Conservation (phyloP, 2,888 invertebrate genomes). For the Drymonia ruficornis region DNA sequence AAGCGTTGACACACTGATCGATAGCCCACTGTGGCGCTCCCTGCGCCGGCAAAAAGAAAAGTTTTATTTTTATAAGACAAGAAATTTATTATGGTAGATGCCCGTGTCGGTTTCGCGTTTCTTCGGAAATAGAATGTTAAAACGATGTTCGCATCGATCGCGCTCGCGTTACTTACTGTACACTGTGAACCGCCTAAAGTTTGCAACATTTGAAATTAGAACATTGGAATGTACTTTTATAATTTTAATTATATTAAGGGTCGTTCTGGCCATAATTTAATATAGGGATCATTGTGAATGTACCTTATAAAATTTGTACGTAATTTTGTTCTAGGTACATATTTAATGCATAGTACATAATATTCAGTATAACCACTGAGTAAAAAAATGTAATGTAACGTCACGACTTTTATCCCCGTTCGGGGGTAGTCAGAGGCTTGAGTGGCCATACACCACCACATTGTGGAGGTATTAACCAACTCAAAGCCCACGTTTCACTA, state of each 20-base stretch:
- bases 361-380: no score
- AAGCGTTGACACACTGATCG: slow-evolving; percentile 40
- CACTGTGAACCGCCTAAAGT: slow-evolving; percentile 26
- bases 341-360: no score
- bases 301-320: no score
- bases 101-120: slow-evolving; percentile 79
- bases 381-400: no score
- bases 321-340: no score
- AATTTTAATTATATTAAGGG: background rate
- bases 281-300: no score
- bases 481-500: no score
- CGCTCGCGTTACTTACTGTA: slow-evolving; percentile 35
- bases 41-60: slow-evolving; percentile 79
- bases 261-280: no score
- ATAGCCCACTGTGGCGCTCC: slow-evolving; percentile 57
- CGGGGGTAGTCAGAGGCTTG: no score
- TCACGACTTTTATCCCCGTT: no score
- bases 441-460: no score
- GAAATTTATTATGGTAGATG: slow-evolving; percentile 82
- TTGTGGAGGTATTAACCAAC: no score
- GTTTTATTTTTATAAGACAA: slow-evolving; percentile 84
- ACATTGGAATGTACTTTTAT: background rate
- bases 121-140: slow-evolving; percentile 77
- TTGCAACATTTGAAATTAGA: background rate
- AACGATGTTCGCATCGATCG: slow-evolving; percentile 66